These are phyloP conservation scores for Desmodus rotundus DNA, from an alignment of 2,113 vertebrate species.

Conservation along the genomic window DNA sequence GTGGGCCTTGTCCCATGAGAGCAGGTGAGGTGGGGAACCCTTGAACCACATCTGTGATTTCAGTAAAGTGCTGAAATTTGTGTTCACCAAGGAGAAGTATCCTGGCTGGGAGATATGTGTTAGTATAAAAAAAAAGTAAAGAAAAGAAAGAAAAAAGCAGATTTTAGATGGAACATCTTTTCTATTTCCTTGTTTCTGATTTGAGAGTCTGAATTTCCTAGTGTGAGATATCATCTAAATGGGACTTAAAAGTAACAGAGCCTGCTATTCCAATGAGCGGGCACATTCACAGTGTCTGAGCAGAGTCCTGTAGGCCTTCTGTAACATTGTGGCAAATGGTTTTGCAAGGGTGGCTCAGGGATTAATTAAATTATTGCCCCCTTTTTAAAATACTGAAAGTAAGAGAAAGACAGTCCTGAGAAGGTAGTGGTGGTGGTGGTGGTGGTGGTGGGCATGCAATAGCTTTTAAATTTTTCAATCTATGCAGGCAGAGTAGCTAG, in stretches of 20 bases:
- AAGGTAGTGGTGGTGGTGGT: neutral
- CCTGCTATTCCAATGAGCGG: accelerated
- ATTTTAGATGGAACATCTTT: no score
- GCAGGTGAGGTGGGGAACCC: neutral
- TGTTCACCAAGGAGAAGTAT: neutral
- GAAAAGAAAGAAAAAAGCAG: neutral
- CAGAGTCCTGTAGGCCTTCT: accelerated
- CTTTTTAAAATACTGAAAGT: neutral
- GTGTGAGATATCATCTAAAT: neutral
- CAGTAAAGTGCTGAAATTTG: neutral
- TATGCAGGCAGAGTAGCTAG: accelerated
- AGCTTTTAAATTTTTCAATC: neutral
- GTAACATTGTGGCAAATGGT: accelerated
- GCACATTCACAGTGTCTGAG: accelerated
- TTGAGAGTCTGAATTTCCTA: neutral
- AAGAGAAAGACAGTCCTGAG: no score
- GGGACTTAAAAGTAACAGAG: no score
- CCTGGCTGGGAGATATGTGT: neutral
- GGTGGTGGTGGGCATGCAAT: accelerated
- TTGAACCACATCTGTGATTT: neutral
- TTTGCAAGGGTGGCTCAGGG: neutral
- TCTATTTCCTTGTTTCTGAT: neutral
- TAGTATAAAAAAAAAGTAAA: accelerated
- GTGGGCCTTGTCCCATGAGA: neutral
- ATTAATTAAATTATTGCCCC: neutral